These are phyloP conservation scores for Phrynocephalus guinanensis DNA, from an alignment of 2,797 vertebrate genomes.

Conservation along the genomic window DNA sequence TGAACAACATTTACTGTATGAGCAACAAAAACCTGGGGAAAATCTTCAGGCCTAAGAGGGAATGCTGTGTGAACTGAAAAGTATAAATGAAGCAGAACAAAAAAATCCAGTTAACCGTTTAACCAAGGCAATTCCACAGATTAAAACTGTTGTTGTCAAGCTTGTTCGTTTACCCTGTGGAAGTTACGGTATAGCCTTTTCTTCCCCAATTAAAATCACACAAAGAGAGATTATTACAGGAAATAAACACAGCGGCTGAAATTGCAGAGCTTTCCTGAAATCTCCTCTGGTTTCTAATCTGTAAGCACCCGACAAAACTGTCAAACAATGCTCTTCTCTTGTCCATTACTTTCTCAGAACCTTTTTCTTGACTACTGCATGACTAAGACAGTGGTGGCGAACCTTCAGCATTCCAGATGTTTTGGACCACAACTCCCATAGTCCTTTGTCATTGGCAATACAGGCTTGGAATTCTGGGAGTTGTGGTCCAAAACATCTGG, in stretches of 20 bases:
- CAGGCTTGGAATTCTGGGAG: no score
- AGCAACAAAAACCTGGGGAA: background rate
- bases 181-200: background rate
- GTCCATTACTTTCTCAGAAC: background rate
- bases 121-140: conserved; percentile 2
- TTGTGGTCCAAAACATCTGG: no score
- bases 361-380: background rate
- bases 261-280: background rate
- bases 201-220: background rate
- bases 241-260: background rate
- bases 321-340: conserved; percentile 25
- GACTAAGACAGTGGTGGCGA: background rate
- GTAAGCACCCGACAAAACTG: conserved; percentile 34
- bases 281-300: conserved; percentile 12
- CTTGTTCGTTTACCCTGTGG: background rate
- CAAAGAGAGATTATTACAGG: background rate
- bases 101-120: background rate
- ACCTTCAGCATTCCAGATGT: no score
- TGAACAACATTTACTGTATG: background rate
- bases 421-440: no score
- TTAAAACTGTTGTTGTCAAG: background rate
- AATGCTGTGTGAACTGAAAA: rapidly evolving
- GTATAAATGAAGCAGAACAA: background rate
- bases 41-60: conserved; percentile 6
- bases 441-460: no score